A percentile compares a stretch with the other conserved stretches of the same genome.
Evolutionary conservation across 2,113 vertebrate species (phyloP).

Genomic region (Scomber colias): DNA sequence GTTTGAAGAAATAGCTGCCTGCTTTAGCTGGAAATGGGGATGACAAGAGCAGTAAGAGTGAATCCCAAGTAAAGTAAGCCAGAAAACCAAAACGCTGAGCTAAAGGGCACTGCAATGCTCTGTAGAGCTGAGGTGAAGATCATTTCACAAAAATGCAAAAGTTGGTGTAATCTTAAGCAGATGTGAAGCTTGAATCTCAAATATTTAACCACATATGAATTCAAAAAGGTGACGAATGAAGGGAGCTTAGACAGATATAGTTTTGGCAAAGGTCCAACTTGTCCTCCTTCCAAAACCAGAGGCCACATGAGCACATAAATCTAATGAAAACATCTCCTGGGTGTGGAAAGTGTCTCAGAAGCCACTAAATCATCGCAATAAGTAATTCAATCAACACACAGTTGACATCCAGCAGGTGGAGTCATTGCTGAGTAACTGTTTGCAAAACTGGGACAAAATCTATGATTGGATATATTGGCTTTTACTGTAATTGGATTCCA

Average conservation of each 20-base stretch:
- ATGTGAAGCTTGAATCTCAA: background rate
- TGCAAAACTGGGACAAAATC: background rate
- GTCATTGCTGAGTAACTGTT: background rate
- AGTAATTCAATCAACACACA: background rate
- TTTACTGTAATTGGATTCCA: background rate
- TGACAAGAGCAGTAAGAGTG: too few species aligned
- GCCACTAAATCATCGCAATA: slow-evolving; percentile 8
- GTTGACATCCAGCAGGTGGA: background rate
- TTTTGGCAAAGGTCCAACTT: background rate
- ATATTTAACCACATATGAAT: slow-evolving; percentile 10
- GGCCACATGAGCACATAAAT: slow-evolving; percentile 13
- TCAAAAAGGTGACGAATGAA: background rate
- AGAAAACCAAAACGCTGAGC: too few species aligned
- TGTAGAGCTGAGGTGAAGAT: too few species aligned
- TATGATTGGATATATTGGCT: background rate
- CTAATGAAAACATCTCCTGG: slow-evolving; percentile 4
- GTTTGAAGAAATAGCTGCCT: too few species aligned
- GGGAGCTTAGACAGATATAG: background rate
- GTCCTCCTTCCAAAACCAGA: background rate
- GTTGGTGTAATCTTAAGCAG: background rate
- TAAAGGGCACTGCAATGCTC: too few species aligned
- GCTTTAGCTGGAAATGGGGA: too few species aligned
- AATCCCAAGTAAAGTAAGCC: too few species aligned
- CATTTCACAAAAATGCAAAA: too few species aligned
- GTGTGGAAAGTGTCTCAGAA: background rate